phyloP scores from a whole-genome alignment of 2,113 vertebrate genomes.

The Dasypus novemcinctus region DNA sequence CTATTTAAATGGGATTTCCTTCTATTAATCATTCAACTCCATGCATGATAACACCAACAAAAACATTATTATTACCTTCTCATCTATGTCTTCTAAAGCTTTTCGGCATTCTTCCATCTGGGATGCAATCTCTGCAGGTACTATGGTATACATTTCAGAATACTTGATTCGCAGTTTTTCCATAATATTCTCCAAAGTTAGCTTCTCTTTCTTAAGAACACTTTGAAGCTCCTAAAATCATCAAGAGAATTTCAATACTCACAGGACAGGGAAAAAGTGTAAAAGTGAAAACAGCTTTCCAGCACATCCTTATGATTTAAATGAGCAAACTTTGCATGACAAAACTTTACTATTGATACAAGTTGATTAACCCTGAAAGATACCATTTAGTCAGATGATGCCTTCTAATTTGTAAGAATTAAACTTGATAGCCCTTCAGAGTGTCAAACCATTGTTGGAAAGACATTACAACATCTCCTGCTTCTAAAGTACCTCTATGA shows the following conservation, averaged over 20 bases:
- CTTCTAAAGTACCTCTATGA: slow-evolving; percentile 46
- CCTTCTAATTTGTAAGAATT: slow-evolving; percentile 78
- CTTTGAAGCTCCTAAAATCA: slow-evolving; percentile 87
- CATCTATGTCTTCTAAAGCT: slow-evolving; percentile 85
- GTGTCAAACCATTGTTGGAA: slow-evolving; percentile 69
- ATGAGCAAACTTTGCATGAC: slow-evolving; percentile 51
- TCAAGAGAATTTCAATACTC: slow-evolving; percentile 59
- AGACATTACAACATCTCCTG: slow-evolving; percentile 60
- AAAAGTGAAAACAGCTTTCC: slow-evolving; percentile 21
- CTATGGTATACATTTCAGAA: slow-evolving; percentile 84
- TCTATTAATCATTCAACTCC: neutral
- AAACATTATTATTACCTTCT: slow-evolving; percentile 86
- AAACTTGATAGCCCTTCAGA: slow-evolving; percentile 72
- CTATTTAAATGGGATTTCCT: neutral
- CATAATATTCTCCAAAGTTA: slow-evolving; percentile 85
- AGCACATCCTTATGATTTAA: slow-evolving; percentile 12
- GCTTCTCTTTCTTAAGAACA: slow-evolving; percentile 85
- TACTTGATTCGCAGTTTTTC: slow-evolving; percentile 89
- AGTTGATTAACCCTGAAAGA: slow-evolving; percentile 72
- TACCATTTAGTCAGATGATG: slow-evolving; percentile 67
- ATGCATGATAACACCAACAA: neutral
- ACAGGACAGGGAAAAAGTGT: slow-evolving; percentile 26
- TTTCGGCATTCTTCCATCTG: slow-evolving; percentile 87
- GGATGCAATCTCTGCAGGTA: slow-evolving; percentile 87
- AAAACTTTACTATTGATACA: slow-evolving; percentile 68